These are phyloP conservation scores for Triplophysa tibetana DNA, from an alignment of 2,113 vertebrate species.

Conservation along the genomic window DNA sequence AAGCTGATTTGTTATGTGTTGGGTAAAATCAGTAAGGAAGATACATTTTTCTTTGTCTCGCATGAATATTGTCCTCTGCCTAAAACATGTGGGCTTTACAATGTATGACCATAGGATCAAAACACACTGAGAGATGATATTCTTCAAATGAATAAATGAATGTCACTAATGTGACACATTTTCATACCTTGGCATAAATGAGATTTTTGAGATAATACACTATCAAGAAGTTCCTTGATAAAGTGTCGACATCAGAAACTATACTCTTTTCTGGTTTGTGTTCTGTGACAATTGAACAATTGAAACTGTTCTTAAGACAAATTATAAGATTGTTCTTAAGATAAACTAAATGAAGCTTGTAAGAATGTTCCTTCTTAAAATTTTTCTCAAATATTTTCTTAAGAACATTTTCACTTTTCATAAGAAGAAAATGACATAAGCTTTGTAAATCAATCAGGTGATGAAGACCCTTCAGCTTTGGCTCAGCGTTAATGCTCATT, in stretches of 20 bases:
- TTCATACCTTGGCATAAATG: constrained; percentile 20
- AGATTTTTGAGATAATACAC: background rate
- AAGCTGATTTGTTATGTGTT: background rate
- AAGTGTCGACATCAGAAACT: constrained; percentile 23
- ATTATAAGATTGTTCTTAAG: too few species aligned
- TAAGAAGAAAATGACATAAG: background rate
- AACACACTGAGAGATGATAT: background rate
- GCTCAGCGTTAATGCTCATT: background rate
- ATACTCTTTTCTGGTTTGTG: constrained; percentile 23
- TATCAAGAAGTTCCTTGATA: constrained; percentile 10
- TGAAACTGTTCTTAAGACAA: too few species aligned
- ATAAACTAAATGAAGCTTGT: too few species aligned
- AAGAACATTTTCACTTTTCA: background rate
- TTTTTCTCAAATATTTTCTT: too few species aligned
- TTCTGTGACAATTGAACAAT: too few species aligned
- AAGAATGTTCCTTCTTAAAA: too few species aligned
- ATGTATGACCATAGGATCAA: constrained; percentile 7
- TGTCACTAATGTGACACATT: background rate
- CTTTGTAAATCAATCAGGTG: constrained; percentile 17
- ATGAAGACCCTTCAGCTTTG: constrained; percentile 44
- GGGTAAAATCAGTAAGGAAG: constrained; percentile 11
- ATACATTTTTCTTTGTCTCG: constrained; percentile 12
- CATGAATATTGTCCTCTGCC: background rate
- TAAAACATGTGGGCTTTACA: constrained; percentile 16
- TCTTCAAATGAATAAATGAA: background rate